Conservation (phyloP, 1,140 invertebrate genomes). For the Orius insidiosus region DNA sequence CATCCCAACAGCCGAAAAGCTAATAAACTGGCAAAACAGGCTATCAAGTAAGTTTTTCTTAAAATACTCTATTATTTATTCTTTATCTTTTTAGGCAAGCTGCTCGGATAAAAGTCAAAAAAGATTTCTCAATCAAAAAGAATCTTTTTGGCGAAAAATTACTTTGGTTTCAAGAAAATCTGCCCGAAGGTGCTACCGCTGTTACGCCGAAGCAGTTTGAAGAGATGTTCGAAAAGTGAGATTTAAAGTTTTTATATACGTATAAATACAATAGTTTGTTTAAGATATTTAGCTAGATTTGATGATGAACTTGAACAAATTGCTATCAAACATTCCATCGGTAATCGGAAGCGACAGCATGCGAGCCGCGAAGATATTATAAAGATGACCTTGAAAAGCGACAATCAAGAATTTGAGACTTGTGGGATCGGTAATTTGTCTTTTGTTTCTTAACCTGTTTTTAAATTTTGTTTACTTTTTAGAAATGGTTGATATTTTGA, state of each 20-base stretch:
- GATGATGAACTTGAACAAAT: conserved; percentile 63
- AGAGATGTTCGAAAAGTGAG: too few species aligned
- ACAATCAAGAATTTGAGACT: conserved; percentile 47
- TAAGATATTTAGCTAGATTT: conserved; percentile 40
- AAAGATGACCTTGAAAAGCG: conserved; percentile 46
- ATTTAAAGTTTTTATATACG: too few species aligned
- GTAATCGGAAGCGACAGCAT: conserved; percentile 48
- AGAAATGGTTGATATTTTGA: too few species aligned
- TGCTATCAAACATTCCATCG: conserved; percentile 50
- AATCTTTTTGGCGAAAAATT: conserved; percentile 21
- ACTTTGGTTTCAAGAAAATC: conserved; percentile 21
- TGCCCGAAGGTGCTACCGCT: conserved; percentile 5
- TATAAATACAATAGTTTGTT: too few species aligned
- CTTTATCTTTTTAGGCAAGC: conserved; percentile 9
- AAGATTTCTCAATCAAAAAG: conserved; percentile 15
- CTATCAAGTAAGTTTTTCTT: conserved; percentile 13
- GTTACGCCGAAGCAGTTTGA: too few species aligned
- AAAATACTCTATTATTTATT: neutral
- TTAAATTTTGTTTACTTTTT: too few species aligned
- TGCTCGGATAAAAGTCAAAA: conserved; percentile 18
- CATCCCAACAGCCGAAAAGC: conserved; percentile 23
- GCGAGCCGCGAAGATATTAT: conserved; percentile 55
- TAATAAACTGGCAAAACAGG: conserved; percentile 16
- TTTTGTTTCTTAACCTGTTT: too few species aligned
- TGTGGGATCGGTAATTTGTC: conserved; percentile 53